Evolutionary conservation across 2,113 vertebrate species (phyloP).

Genomic region (Hyaena hyaena): DNA sequence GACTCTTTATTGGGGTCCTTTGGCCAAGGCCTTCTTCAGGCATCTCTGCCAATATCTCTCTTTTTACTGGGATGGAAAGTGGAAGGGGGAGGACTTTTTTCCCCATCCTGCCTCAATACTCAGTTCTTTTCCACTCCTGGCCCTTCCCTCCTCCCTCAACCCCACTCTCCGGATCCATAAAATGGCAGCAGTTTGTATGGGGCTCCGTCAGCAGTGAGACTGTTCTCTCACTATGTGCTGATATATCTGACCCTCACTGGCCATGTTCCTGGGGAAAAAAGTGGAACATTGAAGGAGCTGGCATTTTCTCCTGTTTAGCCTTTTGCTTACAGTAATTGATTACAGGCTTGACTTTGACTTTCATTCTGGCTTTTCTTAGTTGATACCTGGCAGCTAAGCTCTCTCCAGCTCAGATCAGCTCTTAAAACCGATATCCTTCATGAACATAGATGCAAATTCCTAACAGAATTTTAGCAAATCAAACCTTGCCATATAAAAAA

Average conservation of each 20-base stretch:
- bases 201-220: neutral
- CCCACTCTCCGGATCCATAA: neutral
- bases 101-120: neutral
- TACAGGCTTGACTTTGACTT: neutral
- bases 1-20: neutral
- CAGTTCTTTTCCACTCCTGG: neutral
- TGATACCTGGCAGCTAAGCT: neutral
- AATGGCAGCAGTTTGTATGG: neutral
- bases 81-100: neutral
- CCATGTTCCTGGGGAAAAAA: neutral
- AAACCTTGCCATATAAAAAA: neutral
- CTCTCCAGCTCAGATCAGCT: neutral
- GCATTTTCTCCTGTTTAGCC: neutral
- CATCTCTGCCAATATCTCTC: neutral
- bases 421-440: neutral
- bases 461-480: neutral
- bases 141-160: neutral
- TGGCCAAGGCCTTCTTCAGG: neutral
- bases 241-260: neutral
- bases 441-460: neutral
- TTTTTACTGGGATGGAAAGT: neutral
- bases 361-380: neutral
- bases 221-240: neutral
- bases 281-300: neutral
- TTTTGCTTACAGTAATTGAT: neutral